Percentiles rank a stretch among this genome's conserved stretches.
Evolutionary conservation across 2,888 invertebrate species (phyloP).

Genomic region (Nomada goodeniana): DNA sequence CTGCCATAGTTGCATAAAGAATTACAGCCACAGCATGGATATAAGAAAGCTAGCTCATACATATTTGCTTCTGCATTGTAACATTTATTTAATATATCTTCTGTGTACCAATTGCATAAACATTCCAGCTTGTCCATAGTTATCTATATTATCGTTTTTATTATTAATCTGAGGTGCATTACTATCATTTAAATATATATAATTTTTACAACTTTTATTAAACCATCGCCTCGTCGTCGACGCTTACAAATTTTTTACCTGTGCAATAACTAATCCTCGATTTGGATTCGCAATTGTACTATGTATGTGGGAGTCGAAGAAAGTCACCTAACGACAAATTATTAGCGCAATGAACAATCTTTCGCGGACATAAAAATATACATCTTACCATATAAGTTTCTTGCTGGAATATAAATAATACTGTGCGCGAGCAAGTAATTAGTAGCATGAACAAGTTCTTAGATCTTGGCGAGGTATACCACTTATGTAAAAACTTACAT

Average conservation of each 20-base stretch:
- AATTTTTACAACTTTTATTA: slow-evolving; percentile 3
- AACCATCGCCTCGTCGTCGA: not conserved
- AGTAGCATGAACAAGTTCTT: slow-evolving; percentile 85
- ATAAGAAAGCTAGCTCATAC: slow-evolving; percentile 85
- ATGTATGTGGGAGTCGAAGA: slow-evolving; percentile 85
- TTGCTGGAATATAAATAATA: slow-evolving; percentile 85
- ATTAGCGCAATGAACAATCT: not conserved
- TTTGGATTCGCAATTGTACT: slow-evolving; percentile 76
- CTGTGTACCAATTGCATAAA: slow-evolving; percentile 84
- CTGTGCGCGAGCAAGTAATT: slow-evolving; percentile 85
- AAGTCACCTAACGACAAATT: slow-evolving; percentile 81
- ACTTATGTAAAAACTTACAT: slow-evolving; percentile 82
- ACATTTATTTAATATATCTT: slow-evolving; percentile 82
- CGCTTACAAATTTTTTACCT: slow-evolving; percentile 75
- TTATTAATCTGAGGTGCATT: slow-evolving; percentile 43
- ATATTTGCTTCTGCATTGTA: slow-evolving; percentile 83
- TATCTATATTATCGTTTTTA: slow-evolving; percentile 63
- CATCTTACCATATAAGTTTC: slow-evolving; percentile 79
- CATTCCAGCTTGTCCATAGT: slow-evolving; percentile 80
- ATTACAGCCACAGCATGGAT: slow-evolving; percentile 71
- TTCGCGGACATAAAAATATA: not conserved
- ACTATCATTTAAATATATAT: slow-evolving; percentile 6
- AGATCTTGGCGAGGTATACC: slow-evolving; percentile 82
- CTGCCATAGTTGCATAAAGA: slow-evolving; percentile 55
- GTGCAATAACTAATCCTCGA: slow-evolving; percentile 85